These are phyloP conservation scores for Garrulus glandarius DNA, from an alignment of 2,797 vertebrate genomes.

Conservation along the genomic window DNA sequence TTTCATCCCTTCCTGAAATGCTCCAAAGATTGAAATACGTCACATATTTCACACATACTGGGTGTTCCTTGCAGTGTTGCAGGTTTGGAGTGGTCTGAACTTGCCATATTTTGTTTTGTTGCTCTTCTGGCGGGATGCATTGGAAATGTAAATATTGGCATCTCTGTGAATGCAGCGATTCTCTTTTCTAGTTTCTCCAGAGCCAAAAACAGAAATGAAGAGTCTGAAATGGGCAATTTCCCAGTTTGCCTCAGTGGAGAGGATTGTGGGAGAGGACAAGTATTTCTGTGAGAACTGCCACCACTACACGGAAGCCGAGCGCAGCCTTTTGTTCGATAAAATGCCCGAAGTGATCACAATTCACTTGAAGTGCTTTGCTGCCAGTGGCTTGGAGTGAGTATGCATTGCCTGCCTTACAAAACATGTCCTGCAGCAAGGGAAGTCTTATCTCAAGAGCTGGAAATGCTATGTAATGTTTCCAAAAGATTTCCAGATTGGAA, in stretches of 20 bases:
- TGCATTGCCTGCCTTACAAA: background rate
- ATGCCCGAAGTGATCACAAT: constrained; percentile 97
- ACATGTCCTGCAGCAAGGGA: background rate
- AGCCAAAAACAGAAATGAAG: constrained; percentile 92
- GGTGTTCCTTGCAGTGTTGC: background rate
- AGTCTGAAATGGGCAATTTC: constrained; percentile 95
- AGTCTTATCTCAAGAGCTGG: background rate
- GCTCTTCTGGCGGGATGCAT: background rate
- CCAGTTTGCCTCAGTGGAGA: constrained; percentile 97
- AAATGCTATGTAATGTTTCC: background rate
- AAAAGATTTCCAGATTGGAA: background rate
- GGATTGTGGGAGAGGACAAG: constrained; percentile 96
- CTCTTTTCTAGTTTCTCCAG: constrained; percentile 88
- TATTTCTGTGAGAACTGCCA: constrained; percentile 98
- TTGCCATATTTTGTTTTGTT: background rate
- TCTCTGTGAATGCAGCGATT: background rate
- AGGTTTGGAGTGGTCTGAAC: background rate
- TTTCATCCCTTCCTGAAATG: background rate
- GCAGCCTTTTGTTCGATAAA: constrained; percentile 96
- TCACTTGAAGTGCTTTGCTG: constrained; percentile 97
- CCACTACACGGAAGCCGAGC: constrained; percentile 95
- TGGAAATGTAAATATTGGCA: background rate
- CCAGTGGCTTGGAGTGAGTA: constrained; percentile 91
- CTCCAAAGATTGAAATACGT: background rate
- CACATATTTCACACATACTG: background rate